A percentile compares a stretch with the other conserved stretches of the same genome.
These are phyloP conservation scores for Magallana angulata DNA, from an alignment of 1,140 invertebrate species.

Conservation along the genomic window DNA sequence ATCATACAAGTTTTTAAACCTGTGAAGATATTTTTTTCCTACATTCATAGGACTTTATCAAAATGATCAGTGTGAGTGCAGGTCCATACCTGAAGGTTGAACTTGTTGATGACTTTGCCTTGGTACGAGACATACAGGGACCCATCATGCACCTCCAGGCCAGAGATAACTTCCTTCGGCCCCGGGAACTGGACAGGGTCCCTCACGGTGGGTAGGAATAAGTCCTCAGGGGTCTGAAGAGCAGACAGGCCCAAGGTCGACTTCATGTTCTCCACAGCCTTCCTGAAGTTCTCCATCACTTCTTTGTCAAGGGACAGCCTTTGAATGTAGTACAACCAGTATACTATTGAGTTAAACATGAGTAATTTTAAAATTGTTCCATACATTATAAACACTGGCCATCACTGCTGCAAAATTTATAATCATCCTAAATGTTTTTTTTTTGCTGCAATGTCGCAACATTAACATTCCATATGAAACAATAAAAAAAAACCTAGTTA, in stretches of 20 bases:
- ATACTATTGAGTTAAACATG: too few relatives aligned
- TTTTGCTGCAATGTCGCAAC: neutral
- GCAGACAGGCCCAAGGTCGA: neutral
- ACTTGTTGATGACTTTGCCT: conserved; percentile 51
- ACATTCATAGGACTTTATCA: too few relatives aligned
- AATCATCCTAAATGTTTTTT: neutral
- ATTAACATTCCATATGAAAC: neutral
- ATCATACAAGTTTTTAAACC: too few relatives aligned
- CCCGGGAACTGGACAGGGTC: conserved; percentile 38
- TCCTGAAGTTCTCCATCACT: conserved; percentile 20
- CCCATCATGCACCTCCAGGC: conserved; percentile 52
- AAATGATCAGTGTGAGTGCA: too few relatives aligned
- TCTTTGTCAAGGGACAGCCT: conserved; percentile 3
- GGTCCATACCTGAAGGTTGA: conserved; percentile 54
- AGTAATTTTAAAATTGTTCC: too few relatives aligned
- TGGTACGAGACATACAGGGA: conserved; percentile 62
- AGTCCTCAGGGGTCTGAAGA: neutral
- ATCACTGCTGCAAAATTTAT: too few relatives aligned
- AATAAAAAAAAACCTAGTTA: too few relatives aligned
- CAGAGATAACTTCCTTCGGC: conserved; percentile 53
- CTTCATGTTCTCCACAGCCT: conserved; percentile 22
- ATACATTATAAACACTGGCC: too few relatives aligned
- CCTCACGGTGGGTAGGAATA: neutral
- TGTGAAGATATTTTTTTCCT: too few relatives aligned
- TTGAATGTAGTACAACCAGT: neutral